phyloP scores from a whole-genome alignment of 2,888 invertebrate species.

The Unio pictorum region DNA sequence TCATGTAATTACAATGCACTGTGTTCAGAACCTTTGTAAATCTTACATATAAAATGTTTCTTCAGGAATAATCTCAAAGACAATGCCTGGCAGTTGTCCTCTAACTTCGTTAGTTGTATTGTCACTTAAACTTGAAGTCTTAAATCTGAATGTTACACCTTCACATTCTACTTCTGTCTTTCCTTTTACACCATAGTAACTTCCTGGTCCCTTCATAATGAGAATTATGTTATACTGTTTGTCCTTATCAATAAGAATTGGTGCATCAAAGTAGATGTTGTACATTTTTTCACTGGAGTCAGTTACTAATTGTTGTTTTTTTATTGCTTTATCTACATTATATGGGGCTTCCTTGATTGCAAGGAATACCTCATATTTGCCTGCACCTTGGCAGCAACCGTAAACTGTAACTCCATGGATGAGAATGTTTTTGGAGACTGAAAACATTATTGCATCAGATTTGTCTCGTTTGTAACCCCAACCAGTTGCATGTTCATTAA shows the following conservation, averaged over 20 bases:
- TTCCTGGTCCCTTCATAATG: constrained; percentile 17
- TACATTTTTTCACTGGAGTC: constrained; percentile 22
- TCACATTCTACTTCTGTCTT: constrained; percentile 3
- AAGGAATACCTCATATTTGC: too few relatives aligned
- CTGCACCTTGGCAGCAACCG: too few relatives aligned
- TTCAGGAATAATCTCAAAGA: neutral
- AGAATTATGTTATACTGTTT: constrained; percentile 13
- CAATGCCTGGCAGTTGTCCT: constrained; percentile 26
- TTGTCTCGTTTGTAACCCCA: constrained; percentile 30
- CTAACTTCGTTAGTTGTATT: constrained; percentile 18
- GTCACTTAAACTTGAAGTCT: constrained; percentile 10
- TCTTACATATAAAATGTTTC: too few relatives aligned
- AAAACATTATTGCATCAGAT: constrained; percentile 19
- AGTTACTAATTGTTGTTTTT: constrained; percentile 13
- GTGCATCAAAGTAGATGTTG: constrained; percentile 18
- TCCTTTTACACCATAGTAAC: constrained; percentile 21
- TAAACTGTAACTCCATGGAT: constrained; percentile 9
- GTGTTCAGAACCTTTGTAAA: too few relatives aligned
- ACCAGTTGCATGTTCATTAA: constrained; percentile 12
- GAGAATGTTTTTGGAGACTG: constrained; percentile 15
- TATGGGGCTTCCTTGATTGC: constrained; percentile 6
- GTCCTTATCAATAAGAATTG: constrained; percentile 5
- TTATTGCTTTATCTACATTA: neutral
- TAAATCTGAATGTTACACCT: constrained; percentile 16
- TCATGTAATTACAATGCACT: too few relatives aligned